Conservation (phyloP, 1,140 invertebrate genomes). For the Drosophila busckii region DNA sequence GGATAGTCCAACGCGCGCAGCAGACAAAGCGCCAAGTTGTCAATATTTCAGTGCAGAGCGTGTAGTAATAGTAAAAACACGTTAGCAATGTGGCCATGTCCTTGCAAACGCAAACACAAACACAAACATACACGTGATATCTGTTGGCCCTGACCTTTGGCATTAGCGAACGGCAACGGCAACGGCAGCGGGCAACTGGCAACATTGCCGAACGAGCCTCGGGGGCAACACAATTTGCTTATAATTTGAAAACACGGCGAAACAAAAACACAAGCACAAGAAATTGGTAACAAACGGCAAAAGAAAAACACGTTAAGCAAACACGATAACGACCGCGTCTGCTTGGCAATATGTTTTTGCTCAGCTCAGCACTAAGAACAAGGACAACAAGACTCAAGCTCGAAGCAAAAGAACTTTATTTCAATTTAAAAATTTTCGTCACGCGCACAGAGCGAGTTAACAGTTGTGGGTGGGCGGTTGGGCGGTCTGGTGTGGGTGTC, state of each 20-base stretch:
- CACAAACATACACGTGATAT: conserved; percentile 2
- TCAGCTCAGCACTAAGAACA: conserved; percentile 49
- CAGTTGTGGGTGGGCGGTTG: conserved; percentile 11
- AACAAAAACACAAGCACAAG: conserved; percentile 17
- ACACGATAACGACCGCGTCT: conserved; percentile 62
- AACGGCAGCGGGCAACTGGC: conserved; percentile 19
- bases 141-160: conserved; percentile 59
- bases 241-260: conserved; percentile 60
- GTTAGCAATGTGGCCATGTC: conserved; percentile 30
- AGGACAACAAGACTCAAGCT: conserved; percentile 20
- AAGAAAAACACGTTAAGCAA: conserved; percentile 73
- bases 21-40: conserved; percentile 37
- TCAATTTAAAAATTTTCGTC: conserved; percentile 76
- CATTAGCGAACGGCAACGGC: conserved; percentile 45
- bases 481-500: conserved; percentile 19
- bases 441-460: conserved; percentile 68
- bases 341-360: conserved; percentile 8
- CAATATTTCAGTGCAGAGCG: conserved; percentile 34
- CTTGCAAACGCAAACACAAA: conserved; percentile 28
- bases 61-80: conserved; percentile 12
- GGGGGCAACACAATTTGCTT: conserved; percentile 66
- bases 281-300: conserved; percentile 44
- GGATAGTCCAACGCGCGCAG: conserved; percentile 22
- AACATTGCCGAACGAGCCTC: conserved; percentile 45
- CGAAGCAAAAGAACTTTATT: conserved; percentile 62